A percentile compares a stretch with the other conserved stretches of the same genome.
These are phyloP conservation scores for Marasmarcha lunaedactyla DNA, from an alignment of 2,888 invertebrate species.

Conservation along the genomic window DNA sequence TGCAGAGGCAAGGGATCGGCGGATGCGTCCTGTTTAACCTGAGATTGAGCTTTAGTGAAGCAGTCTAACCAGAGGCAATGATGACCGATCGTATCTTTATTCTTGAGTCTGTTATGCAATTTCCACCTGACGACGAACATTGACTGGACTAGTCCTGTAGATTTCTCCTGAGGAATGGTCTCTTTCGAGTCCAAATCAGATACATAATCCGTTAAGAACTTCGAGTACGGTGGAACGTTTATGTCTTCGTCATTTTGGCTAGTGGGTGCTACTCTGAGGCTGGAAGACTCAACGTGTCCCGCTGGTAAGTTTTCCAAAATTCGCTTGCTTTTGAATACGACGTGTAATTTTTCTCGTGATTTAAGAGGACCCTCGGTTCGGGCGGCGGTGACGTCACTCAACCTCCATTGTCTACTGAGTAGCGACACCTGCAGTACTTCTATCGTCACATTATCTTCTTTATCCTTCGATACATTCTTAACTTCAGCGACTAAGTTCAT, in stretches of 20 bases:
- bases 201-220: constrained; percentile 37
- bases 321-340: constrained; percentile 43
- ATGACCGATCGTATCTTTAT: constrained; percentile 74
- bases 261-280: constrained; percentile 34
- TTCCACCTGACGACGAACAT: constrained; percentile 67
- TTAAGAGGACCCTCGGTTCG: constrained; percentile 29
- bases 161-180: constrained; percentile 20
- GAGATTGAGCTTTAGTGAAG: constrained; percentile 65
- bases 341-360: constrained; percentile 47
- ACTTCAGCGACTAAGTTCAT: constrained; percentile 76
- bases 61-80: constrained; percentile 75
- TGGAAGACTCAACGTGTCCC: constrained; percentile 35
- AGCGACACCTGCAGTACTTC: constrained; percentile 71
- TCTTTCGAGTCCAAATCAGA: constrained; percentile 20
- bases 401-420: constrained; percentile 72
- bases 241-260: constrained; percentile 29
- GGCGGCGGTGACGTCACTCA: constrained; percentile 48
- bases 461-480: constrained; percentile 76
- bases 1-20: constrained; percentile 42
- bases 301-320: constrained; percentile 26
- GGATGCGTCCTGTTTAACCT: constrained; percentile 32
- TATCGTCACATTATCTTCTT: constrained; percentile 70
- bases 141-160: constrained; percentile 44
- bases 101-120: constrained; percentile 67
- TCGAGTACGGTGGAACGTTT: constrained; percentile 35